These are phyloP conservation scores for Taurulus bubalis DNA, from an alignment of 2,113 vertebrate genomes.

Conservation along the genomic window DNA sequence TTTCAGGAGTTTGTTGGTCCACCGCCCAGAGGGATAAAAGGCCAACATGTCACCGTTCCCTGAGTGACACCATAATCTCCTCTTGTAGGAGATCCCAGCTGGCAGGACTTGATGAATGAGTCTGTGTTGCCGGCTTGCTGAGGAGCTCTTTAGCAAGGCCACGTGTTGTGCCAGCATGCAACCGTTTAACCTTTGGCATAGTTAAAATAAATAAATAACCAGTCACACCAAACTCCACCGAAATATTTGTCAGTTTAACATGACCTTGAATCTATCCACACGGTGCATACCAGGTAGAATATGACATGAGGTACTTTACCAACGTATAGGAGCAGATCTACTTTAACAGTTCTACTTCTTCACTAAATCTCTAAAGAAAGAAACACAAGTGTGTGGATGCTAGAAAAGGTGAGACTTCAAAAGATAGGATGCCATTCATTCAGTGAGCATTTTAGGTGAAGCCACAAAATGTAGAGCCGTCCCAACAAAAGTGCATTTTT, in stretches of 20 bases:
- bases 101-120: not conserved
- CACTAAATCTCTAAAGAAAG: too few species aligned
- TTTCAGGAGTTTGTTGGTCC: too few species aligned
- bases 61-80: slow-evolving; percentile 4
- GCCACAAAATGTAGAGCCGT: not conserved
- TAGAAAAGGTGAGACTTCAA: not conserved
- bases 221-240: not conserved
- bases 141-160: not conserved
- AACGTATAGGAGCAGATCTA: not conserved
- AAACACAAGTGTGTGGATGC: too few species aligned
- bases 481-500: not conserved
- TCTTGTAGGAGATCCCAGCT: not conserved
- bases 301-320: not conserved
- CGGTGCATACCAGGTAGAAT: too few species aligned
- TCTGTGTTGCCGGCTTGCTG: not conserved
- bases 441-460: too few species aligned
- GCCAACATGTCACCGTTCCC: not conserved
- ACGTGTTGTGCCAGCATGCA: not conserved
- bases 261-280: not conserved
- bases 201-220: too few species aligned
- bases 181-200: not conserved
- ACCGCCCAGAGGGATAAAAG: too few species aligned
- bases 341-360: not conserved
- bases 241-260: not conserved
- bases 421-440: not conserved